phyloP scores from a whole-genome alignment of 2,113 vertebrate species.

The Bucco capensis region DNA sequence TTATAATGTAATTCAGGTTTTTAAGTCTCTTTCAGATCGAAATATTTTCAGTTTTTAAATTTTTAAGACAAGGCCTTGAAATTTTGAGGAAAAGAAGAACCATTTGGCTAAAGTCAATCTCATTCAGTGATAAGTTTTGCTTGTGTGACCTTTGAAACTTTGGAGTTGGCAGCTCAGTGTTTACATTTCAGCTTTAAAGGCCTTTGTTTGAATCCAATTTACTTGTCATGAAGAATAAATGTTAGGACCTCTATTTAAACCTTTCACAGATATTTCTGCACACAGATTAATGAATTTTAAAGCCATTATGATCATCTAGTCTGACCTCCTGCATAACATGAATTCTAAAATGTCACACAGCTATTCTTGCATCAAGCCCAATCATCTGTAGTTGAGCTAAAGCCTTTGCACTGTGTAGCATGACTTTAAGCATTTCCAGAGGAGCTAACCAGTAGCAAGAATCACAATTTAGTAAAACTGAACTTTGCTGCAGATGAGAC shows the following conservation, averaged over 20 bases:
- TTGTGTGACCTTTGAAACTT: background rate
- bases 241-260: slow-evolving; percentile 33
- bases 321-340: slow-evolving; percentile 5
- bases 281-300: slow-evolving; percentile 53
- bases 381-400: background rate
- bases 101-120: background rate
- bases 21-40: background rate
- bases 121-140: background rate
- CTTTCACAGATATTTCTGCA: slow-evolving; percentile 42
- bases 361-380: background rate
- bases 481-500: background rate
- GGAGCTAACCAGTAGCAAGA: background rate
- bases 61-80: background rate
- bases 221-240: slow-evolving; percentile 55
- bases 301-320: slow-evolving; percentile 26
- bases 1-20: background rate
- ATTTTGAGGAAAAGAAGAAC: background rate
- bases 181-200: slow-evolving; percentile 54
- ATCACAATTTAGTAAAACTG: background rate
- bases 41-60: background rate
- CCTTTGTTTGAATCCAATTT: slow-evolving; percentile 52
- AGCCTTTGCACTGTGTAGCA: background rate
- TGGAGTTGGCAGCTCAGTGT: background rate
- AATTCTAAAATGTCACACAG: slow-evolving; percentile 27
- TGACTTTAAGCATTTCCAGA: background rate